Base-by-base conservation (phyloP, 1,140 invertebrate species). In the Saccostrea cuccullata region DNA sequence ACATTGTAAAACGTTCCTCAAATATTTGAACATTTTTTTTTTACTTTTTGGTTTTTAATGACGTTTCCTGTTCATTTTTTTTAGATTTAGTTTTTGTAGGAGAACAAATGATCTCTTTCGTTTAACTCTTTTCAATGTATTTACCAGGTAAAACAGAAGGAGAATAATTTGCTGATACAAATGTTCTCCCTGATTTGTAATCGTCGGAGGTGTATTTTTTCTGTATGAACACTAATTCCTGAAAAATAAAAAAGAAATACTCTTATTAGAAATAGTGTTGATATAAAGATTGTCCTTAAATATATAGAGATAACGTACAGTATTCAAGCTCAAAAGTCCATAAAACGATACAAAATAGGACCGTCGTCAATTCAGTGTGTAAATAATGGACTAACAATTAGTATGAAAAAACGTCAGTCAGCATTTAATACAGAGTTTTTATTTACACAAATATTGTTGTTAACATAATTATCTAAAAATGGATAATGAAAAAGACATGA, bases 121-220 rank as follows among this genome's bases (percentile, higher is more conserved):
- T 36, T 36, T 1, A 36, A 36, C 30, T 36, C 30, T 36, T 36
- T 36, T 36, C 30, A 36, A 36, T 36, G 30, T 36, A 36, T 36
- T 73, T 77, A 77, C 70, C 70, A 30, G 70, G 70, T 15, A 77
- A 30, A 36, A 77, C 70, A 77, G 23, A 36, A 4, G 70, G 70
- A 0, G 30, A 15, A 12, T 77, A 77, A 77, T 77, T 77, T 1
- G 70, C 30, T 36, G 70, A 77, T 40, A 40, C 15, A 12, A 30
- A 9, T 77, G 8, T 5, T 15, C 70, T 23, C 13, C 26, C 70
- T 77, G 70, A 30, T 77, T 77, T 77, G 15, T 30, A 77, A 30
- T 77, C 70, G 30, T 77, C 70, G 11, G 23, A 26, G 13, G 23
- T 77, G 70, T 77, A 77, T 30, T 77, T 26, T 77, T 30, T 26